phyloP scores from a whole-genome alignment of 2,113 vertebrate species.

The Bucco capensis region DNA sequence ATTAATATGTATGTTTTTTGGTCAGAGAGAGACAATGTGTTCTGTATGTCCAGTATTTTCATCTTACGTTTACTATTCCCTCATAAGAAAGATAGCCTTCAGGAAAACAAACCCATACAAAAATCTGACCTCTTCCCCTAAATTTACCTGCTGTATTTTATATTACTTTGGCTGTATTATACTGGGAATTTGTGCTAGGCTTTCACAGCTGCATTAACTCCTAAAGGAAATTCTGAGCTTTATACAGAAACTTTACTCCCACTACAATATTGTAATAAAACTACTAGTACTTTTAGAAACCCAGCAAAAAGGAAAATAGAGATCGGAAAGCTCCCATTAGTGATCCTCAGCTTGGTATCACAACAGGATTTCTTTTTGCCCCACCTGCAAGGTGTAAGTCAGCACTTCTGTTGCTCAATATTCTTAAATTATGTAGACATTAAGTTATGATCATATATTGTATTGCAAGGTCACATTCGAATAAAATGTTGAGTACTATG shows the following conservation, averaged over 20 bases:
- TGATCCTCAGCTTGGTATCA: background rate
- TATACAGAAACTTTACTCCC: background rate
- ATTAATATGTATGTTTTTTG: background rate
- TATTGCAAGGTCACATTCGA: background rate
- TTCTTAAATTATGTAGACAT: background rate
- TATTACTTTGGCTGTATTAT: background rate
- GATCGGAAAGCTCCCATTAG: background rate
- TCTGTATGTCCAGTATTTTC: background rate
- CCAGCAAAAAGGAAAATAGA: background rate
- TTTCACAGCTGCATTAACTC: background rate
- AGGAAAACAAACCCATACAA: background rate
- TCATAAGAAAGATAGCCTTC: background rate
- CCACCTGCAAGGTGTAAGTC: background rate
- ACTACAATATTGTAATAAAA: background rate
- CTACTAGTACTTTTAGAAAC: background rate
- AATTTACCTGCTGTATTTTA: background rate
- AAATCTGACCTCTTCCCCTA: background rate
- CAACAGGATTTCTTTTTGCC: background rate
- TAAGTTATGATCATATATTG: background rate
- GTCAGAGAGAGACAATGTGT: background rate
- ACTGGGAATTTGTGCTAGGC: background rate
- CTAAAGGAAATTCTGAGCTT: background rate
- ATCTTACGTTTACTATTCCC: background rate
- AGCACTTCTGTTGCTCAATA: background rate
- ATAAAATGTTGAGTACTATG: background rate